Evolutionary conservation across 2,113 vertebrate species (phyloP).

Genomic region (Rhizomys pruinosus): DNA sequence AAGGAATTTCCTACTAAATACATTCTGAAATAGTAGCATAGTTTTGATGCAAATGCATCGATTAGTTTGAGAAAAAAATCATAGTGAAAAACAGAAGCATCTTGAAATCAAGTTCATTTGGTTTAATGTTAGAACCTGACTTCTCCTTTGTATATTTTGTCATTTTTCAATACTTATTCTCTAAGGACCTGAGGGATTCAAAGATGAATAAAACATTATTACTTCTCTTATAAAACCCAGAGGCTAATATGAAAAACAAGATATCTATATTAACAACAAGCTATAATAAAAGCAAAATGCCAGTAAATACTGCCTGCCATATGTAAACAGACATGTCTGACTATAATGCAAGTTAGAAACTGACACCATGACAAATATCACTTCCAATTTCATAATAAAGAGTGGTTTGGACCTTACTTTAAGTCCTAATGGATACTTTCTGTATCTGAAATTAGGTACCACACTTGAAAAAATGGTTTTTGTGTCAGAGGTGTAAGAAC

Average conservation of each 20-base stretch:
- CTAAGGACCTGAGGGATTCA: background rate
- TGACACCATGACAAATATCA: background rate
- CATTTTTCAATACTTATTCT: slow-evolving; percentile 30
- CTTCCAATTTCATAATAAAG: slow-evolving; percentile 31
- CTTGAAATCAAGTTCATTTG: slow-evolving; percentile 6
- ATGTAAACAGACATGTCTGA: background rate
- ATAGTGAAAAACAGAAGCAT: background rate
- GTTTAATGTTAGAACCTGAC: background rate
- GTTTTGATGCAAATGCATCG: background rate
- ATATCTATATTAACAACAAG: background rate
- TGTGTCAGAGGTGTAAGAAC: slow-evolving; percentile 26
- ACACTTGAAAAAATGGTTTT: background rate
- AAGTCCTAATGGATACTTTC: slow-evolving; percentile 24
- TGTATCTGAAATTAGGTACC: slow-evolving; percentile 20
- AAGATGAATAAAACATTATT: background rate
- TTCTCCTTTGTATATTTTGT: background rate
- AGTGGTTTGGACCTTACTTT: background rate
- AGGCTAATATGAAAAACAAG: slow-evolving; percentile 40
- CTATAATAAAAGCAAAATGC: background rate
- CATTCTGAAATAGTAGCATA: background rate
- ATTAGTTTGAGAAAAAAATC: background rate
- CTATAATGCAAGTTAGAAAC: slow-evolving; percentile 18
- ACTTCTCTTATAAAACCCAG: background rate
- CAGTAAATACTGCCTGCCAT: background rate
- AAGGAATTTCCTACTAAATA: background rate